These are phyloP conservation scores for Pipra filicauda DNA, from an alignment of 2,113 vertebrate genomes.

Conservation along the genomic window DNA sequence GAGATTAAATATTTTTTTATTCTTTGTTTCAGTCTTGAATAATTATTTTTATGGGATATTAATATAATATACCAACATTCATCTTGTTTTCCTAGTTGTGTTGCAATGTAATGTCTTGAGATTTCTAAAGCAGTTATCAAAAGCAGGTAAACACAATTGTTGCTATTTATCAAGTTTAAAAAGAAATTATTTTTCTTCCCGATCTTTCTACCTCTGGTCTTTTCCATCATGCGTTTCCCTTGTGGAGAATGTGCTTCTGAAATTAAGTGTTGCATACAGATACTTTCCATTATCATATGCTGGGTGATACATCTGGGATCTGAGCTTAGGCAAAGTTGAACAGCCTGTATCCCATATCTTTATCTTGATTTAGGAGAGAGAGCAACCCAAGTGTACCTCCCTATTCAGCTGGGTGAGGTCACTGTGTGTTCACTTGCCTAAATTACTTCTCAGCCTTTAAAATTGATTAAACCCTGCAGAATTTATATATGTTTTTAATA, in stretches of 20 bases:
- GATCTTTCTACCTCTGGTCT: not conserved
- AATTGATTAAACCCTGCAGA: not conserved
- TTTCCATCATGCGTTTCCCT: not conserved
- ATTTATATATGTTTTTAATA: not conserved
- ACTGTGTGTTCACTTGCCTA: not conserved
- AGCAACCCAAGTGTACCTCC: not conserved
- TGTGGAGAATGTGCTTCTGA: not conserved
- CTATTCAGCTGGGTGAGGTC: not conserved
- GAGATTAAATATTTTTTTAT: not conserved
- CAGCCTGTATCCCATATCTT: not conserved
- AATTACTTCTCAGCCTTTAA: not conserved
- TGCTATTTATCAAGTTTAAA: not conserved
- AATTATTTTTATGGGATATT: not conserved
- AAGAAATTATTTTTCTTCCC: not conserved
- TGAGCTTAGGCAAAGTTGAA: not conserved
- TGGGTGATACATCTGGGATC: not conserved
- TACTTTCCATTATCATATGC: not conserved
- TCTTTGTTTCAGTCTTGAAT: constrained; percentile 14
- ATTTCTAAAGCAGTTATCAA: not conserved
- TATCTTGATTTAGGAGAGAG: not conserved
- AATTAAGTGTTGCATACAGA: not conserved
- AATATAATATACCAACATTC: not conserved
- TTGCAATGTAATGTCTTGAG: not conserved
- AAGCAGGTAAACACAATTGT: not conserved
- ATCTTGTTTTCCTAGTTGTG: not conserved